Conservation (phyloP, 2,113 vertebrate genomes). For the Solea solea region DNA sequence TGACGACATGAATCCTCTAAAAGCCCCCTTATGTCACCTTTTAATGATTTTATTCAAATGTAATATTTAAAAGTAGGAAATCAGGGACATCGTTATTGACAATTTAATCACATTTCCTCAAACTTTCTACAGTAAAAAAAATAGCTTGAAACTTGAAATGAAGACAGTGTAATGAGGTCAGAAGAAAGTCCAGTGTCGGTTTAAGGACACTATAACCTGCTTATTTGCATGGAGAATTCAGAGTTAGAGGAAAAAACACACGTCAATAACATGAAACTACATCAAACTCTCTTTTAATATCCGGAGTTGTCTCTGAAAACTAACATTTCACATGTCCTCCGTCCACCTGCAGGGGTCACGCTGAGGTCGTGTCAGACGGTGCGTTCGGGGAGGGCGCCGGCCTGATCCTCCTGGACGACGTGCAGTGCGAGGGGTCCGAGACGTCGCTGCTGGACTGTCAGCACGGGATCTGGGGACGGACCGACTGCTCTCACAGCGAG, state of each 20-base stretch:
- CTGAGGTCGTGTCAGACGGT: slow-evolving; percentile 75
- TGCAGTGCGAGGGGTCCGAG: slow-evolving; percentile 86
- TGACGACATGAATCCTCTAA: too few species aligned
- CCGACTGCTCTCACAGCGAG: slow-evolving; percentile 89
- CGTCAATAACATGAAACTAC: not conserved
- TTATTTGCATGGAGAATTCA: not conserved
- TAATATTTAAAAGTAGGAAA: too few species aligned
- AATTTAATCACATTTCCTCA: too few species aligned
- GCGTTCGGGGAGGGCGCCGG: slow-evolving; percentile 83
- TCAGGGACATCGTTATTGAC: too few species aligned
- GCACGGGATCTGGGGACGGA: slow-evolving; percentile 89
- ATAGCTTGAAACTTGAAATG: too few species aligned
- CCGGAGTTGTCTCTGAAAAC: not conserved
- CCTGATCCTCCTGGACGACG: slow-evolving; percentile 89
- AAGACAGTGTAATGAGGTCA: too few species aligned
- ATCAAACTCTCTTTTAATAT: not conserved
- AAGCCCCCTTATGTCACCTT: too few species aligned
- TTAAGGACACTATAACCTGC: not conserved
- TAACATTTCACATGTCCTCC: not conserved
- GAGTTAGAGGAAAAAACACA: not conserved
- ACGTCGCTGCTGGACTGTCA: slow-evolving; percentile 87
- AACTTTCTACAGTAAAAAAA: too few species aligned
- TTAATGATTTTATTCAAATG: too few species aligned
- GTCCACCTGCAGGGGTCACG: slow-evolving; percentile 69
- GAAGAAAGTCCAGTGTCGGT: too few species aligned